Base-by-base conservation (phyloP, 2,113 vertebrate species). In the Candoia aspera region DNA sequence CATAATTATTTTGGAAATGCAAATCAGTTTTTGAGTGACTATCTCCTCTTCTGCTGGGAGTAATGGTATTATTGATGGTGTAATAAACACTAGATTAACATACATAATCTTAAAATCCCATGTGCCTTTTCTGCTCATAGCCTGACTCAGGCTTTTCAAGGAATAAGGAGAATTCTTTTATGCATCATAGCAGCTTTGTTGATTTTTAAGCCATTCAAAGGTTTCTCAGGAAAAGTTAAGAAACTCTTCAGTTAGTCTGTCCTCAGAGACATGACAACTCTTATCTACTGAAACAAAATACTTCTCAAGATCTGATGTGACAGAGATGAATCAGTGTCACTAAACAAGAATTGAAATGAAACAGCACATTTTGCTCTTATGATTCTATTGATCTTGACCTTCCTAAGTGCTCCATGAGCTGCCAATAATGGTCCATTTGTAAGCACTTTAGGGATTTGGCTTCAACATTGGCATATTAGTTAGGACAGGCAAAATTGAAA, bases 341-440 rank as follows among this genome's bases (percentile, higher is more conserved):
- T 93, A 97, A 97, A 97, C 92, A 89, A 95, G 87, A 59, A 93
- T 53, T 96, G 92, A 97, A 96, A 88, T 94, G 91, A 95, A 96
- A 96, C 73, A 94, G 64, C 54, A 97, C 97, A 96, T 96, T 96
- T 97, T 95, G 97, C 92, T 96, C 94, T 92, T 96, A 96, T 95
- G 91, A 93, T 95, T 86, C 88, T 97, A 97, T 98, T 97, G 97
- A 97, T 98, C 95, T 92, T 93, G 91, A 96, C 96, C 96, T 97
- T 95, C 93, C 97, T 93, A 90, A 97, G 96, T 89, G 93, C 91
- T 97, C 97, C 96, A 95, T 98, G 97, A 97, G 94, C 92, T 95
- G 92, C 33, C 90, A 92, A n/a, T 87, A 95, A 87, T 95, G 95
- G 53, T 4, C 92, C 95, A 90, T 93, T 96, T 90, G 86, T 96